These are phyloP conservation scores for Typhlichthys subterraneus DNA, from an alignment of 2,797 vertebrate species.

Conservation along the genomic window DNA sequence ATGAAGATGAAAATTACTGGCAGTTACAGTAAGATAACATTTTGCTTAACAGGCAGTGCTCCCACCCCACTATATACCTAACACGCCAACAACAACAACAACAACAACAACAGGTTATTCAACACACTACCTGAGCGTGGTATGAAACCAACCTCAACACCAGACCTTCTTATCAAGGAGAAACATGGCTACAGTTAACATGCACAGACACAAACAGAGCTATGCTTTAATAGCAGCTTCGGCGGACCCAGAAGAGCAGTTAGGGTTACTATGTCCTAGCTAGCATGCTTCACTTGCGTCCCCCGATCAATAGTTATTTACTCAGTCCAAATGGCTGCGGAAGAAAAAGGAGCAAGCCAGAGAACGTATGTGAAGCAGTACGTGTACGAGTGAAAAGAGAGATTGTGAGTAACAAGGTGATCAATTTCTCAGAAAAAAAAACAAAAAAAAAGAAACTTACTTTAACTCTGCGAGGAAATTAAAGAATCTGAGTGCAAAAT, in stretches of 20 bases:
- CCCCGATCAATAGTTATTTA: constrained; percentile 75
- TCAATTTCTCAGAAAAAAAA: constrained; percentile 56
- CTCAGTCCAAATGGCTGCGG: constrained; percentile 58
- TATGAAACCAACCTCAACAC: constrained; percentile 6
- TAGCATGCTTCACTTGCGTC: constrained; percentile 49
- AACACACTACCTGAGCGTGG: not conserved
- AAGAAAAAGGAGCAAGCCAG: constrained; percentile 31
- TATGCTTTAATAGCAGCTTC: constrained; percentile 24
- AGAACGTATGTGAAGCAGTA: constrained; percentile 6
- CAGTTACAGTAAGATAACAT: no score
- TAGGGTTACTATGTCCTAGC: constrained; percentile 53
- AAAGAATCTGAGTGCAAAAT: constrained; percentile 56
- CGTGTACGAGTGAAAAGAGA: constrained; percentile 50
- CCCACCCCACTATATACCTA: no score
- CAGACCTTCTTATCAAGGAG: constrained; percentile 12
- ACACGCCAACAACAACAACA: not conserved
- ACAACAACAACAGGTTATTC: not conserved
- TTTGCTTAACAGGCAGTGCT: no score
- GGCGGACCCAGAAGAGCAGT: constrained; percentile 49
- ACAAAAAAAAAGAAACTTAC: constrained; percentile 36
- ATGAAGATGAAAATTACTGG: no score
- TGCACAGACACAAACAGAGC: constrained; percentile 22
- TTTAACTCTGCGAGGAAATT: constrained; percentile 9
- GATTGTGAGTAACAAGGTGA: constrained; percentile 67
- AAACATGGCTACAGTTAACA: constrained; percentile 26